Conservation (phyloP, 2,113 vertebrate genomes). For the Ondatra zibethicus region DNA sequence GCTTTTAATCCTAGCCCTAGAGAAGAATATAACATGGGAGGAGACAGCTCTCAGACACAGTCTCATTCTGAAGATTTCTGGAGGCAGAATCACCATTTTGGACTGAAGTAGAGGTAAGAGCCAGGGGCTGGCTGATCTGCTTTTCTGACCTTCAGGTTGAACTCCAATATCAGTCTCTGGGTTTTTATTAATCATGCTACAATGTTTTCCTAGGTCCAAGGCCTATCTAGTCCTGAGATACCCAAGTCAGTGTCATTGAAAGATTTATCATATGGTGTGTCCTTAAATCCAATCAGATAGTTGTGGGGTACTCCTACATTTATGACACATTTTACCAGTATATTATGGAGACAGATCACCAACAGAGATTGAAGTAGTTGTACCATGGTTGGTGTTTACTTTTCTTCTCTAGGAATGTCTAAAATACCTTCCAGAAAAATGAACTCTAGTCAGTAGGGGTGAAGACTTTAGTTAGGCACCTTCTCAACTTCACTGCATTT, state of each 20-base stretch:
- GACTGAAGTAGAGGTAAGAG: no score
- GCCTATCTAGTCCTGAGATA: background rate
- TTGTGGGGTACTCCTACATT: background rate
- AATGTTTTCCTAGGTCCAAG: background rate
- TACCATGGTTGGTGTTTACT: background rate
- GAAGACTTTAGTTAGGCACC: background rate
- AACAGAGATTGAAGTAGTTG: background rate
- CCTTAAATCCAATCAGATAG: background rate
- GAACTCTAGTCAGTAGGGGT: background rate
- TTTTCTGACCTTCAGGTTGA: no score
- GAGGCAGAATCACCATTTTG: no score
- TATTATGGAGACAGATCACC: background rate
- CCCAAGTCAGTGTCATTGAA: background rate
- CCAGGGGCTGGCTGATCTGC: no score
- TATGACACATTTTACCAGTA: background rate
- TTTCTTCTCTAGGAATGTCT: background rate
- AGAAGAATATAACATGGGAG: no score
- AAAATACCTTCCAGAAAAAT: background rate
- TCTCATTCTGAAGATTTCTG: no score
- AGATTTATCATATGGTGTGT: background rate
- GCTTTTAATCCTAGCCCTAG: no score
- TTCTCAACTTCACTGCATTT: background rate
- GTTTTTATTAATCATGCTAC: no score
- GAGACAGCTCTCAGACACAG: no score
- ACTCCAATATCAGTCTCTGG: no score